phyloP scores from a whole-genome alignment of 2,888 invertebrate genomes.

The Cyrtodaria siliqua region DNA sequence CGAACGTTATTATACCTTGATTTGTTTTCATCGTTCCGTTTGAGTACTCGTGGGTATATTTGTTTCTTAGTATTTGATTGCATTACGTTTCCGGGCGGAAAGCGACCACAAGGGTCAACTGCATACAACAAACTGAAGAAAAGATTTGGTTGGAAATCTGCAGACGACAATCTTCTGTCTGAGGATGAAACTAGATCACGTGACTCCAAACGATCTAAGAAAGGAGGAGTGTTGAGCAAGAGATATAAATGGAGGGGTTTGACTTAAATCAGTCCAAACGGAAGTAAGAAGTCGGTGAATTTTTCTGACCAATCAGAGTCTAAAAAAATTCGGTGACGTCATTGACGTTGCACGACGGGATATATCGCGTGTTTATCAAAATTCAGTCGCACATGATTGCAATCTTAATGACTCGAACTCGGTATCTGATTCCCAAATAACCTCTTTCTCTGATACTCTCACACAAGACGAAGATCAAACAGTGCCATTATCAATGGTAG shows the following conservation, averaged over 20 bases:
- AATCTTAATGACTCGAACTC: slow-evolving; percentile 34
- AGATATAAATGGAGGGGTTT: slow-evolving; percentile 58
- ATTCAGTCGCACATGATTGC: slow-evolving; percentile 13
- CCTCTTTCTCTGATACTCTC: slow-evolving; percentile 51
- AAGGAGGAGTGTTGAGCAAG: slow-evolving; percentile 57
- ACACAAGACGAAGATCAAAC: slow-evolving; percentile 32
- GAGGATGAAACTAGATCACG: slow-evolving; percentile 65
- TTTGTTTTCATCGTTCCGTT: too few species aligned
- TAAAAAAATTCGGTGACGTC: slow-evolving; percentile 30
- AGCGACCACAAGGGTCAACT: slow-evolving; percentile 46
- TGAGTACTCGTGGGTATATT: too few species aligned
- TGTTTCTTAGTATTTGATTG: too few species aligned
- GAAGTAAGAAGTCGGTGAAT: slow-evolving; percentile 36
- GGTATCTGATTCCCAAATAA: slow-evolving; percentile 51
- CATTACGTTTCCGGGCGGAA: slow-evolving; percentile 60
- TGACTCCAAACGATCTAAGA: slow-evolving; percentile 70
- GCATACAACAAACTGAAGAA: slow-evolving; percentile 66
- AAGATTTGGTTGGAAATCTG: slow-evolving; percentile 57
- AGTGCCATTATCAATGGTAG: slow-evolving; percentile 11
- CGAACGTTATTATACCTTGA: too few species aligned
- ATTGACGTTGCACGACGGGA: slow-evolving; percentile 12
- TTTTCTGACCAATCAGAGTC: slow-evolving; percentile 48
- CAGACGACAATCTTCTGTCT: slow-evolving; percentile 55
- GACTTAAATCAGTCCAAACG: background rate
- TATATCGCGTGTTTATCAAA: slow-evolving; percentile 3